These are phyloP conservation scores for Caenorhabditis virilis DNA, from an alignment of 2,888 invertebrate genomes.

Conservation along the genomic window DNA sequence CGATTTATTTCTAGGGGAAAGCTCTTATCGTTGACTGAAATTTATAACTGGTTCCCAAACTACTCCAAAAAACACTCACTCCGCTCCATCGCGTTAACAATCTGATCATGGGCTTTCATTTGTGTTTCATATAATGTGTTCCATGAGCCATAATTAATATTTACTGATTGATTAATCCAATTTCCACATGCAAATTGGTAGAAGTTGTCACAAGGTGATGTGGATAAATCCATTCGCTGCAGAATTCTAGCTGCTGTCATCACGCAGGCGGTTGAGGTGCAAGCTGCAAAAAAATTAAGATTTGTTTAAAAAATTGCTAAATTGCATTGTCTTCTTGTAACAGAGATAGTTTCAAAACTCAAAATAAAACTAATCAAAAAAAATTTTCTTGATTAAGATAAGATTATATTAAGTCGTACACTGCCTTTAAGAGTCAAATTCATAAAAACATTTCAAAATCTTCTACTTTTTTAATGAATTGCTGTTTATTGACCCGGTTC, in stretches of 20 bases:
- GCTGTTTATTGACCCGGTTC: too few species aligned
- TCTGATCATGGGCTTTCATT: slow-evolving; percentile 34
- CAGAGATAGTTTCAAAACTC: too few species aligned
- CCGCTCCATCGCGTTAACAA: slow-evolving; percentile 38
- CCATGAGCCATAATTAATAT: slow-evolving; percentile 39
- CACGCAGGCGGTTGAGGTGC: slow-evolving; percentile 30
- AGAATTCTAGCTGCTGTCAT: slow-evolving; percentile 33
- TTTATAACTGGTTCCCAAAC: too few species aligned
- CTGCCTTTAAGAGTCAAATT: too few species aligned
- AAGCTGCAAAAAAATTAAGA: slow-evolving; percentile 25
- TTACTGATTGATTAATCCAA: slow-evolving; percentile 48
- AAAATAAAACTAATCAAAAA: too few species aligned
- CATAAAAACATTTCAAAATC: too few species aligned
- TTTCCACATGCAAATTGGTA: slow-evolving; percentile 45
- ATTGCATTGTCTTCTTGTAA: too few species aligned
- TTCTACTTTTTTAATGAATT: too few species aligned
- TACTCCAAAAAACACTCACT: too few species aligned
- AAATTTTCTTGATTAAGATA: too few species aligned
- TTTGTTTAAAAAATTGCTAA: too few species aligned
- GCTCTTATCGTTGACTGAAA: slow-evolving; percentile 33
- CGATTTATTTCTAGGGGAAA: slow-evolving; percentile 26
- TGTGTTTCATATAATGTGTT: slow-evolving; percentile 44
- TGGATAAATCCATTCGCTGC: slow-evolving; percentile 15
- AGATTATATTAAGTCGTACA: too few species aligned
- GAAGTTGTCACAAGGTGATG: slow-evolving; percentile 37